Percentiles rank a stretch among this genome's conserved stretches.
Evolutionary conservation across 2,888 invertebrate species (phyloP).

Genomic region (Macrophya alboannulata): DNA sequence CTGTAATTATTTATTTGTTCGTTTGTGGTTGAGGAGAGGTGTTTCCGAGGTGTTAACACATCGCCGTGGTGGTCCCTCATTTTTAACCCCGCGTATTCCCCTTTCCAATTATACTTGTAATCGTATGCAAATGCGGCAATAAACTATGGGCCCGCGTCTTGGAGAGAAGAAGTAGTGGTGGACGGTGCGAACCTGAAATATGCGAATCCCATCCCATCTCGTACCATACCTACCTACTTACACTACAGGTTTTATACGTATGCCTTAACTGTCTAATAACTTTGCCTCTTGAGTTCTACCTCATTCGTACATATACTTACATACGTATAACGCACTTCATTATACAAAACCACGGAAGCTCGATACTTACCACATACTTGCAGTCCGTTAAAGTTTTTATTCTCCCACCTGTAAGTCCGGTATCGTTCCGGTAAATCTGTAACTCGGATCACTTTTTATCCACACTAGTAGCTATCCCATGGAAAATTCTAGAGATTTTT

Average conservation of each 20-base stretch:
- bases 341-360: no score
- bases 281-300: not conserved
- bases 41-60: not conserved
- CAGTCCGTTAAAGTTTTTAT: no score
- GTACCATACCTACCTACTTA: not conserved
- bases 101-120: slow-evolving; percentile 63
- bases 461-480: no score
- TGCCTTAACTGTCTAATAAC: not conserved
- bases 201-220: slow-evolving; percentile 45
- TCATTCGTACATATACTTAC: no score
- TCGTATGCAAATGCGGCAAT: slow-evolving; percentile 66
- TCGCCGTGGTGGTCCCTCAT: not conserved
- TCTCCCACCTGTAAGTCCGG: no score
- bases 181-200: slow-evolving; percentile 59
- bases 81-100: slow-evolving; percentile 24
- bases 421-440: no score
- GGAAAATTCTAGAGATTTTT: no score
- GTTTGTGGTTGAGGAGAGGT: no score
- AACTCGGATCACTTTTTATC: no score
- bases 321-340: no score
- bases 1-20: no score
- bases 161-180: slow-evolving; percentile 42
- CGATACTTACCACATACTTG: no score
- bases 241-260: not conserved
- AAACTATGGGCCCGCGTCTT: slow-evolving; percentile 60